Evolutionary conservation across 2,888 invertebrate genomes (phyloP), one percentile per base, ranked within the genome.

Genomic region (Caenorhabditis sulstoni): DNA sequence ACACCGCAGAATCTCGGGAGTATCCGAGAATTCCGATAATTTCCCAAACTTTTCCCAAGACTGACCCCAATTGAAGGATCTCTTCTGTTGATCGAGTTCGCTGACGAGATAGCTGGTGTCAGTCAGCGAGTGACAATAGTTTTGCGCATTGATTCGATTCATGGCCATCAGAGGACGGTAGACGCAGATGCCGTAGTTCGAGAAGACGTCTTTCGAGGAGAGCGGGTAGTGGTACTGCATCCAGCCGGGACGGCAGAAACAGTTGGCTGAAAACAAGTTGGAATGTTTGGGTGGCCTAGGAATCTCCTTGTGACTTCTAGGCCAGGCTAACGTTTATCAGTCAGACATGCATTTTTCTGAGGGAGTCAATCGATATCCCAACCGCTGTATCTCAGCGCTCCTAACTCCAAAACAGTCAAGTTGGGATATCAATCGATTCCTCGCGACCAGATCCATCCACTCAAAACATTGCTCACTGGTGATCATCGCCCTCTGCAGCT

Each of bases 191-290:
- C 71, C 71, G 35, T 71, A 71, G 55, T 71, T 71, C 0, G 20
- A 23, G 62, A 18, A 62, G 20, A 49, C 22, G 12, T 62, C 29
- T 12, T 29, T 49, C 18, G 49, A 37, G 18, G 29, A 35, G 3
- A 62, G 50, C 7, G 62, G 62, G n/a, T 62, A 62, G 62, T 62
- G 62, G 37, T 71, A 71, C 39, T 71, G 62, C 41, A 41, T 39
- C 71, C 71, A 71, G 16, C 47, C 71, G 12, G 71, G 62, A 50
- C 62, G 62, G 35, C 71, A 71, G 71, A 71, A 71, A 20, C 71
- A 71, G 29, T 71, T 71, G 12, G 23, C 71, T 71, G 44, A 16
- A 70, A 59, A 44, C 16, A 4, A 49, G 49, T 41, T 11, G 14
- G 41, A 41, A 47, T 29, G 29, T 29, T 29, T n/a, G n/a, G n/a